phyloP scores from a whole-genome alignment of 2,888 invertebrate species.

The Eilema depressum region DNA sequence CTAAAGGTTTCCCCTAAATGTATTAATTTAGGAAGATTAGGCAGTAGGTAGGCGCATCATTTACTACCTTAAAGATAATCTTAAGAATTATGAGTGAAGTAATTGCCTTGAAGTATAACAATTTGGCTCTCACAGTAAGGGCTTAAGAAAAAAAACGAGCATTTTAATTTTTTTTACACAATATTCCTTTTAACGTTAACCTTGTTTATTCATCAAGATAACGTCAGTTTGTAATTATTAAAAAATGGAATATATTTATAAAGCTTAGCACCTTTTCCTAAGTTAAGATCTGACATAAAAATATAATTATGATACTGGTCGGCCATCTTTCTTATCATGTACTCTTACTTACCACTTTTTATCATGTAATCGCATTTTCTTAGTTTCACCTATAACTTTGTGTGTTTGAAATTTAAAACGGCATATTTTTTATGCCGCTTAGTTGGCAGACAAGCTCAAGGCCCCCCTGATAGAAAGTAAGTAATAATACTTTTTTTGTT shows the following conservation, averaged over 20 bases:
- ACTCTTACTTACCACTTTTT: too few relatives aligned
- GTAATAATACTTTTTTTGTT: too few relatives aligned
- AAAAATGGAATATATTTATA: constrained; percentile 2
- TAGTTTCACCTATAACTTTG: too few relatives aligned
- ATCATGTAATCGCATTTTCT: too few relatives aligned
- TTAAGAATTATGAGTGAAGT: constrained; percentile 1
- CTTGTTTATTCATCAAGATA: neutral
- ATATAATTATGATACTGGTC: neutral
- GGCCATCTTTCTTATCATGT: neutral
- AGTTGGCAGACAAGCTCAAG: too few relatives aligned
- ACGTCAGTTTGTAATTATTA: neutral
- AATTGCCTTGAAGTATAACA: constrained; percentile 1
- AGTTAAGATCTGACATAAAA: neutral
- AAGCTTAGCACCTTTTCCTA: neutral
- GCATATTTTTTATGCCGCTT: too few relatives aligned
- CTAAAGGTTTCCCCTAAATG: neutral
- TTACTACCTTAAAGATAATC: neutral
- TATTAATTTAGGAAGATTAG: neutral
- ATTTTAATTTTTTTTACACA: neutral
- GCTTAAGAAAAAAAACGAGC: neutral
- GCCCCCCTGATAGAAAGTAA: too few relatives aligned
- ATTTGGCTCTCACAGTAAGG: neutral
- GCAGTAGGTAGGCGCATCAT: neutral
- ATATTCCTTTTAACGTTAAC: constrained; percentile 2
- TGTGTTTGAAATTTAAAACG: too few relatives aligned